Evolutionary conservation across 2,888 invertebrate species (phyloP).

Genomic region (Mystacides longicornis): DNA sequence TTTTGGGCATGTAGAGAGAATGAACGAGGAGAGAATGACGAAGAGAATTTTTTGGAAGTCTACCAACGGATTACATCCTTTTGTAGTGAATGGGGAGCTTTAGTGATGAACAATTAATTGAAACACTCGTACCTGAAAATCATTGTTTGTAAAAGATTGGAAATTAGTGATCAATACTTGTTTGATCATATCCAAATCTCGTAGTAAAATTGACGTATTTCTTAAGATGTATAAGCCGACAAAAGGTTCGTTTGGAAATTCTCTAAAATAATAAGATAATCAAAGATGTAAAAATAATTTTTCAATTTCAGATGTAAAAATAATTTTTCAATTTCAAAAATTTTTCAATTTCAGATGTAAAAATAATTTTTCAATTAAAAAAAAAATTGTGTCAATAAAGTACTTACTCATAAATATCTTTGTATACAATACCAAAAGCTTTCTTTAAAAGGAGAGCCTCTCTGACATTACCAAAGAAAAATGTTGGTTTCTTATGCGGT

Average conservation of each 20-base stretch:
- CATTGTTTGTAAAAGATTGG: background rate
- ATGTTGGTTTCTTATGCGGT: constrained; percentile 9
- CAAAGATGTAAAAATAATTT: too few species aligned
- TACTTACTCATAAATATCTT: background rate
- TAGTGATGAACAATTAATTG: too few species aligned
- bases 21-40: too few species aligned
- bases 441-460: constrained; percentile 7
- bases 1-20: too few species aligned
- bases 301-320: too few species aligned
- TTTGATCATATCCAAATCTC: background rate
- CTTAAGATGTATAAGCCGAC: background rate
- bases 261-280: background rate
- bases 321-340: too few species aligned
- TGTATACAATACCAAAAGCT: constrained; percentile 14
- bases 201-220: background rate
- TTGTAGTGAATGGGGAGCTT: too few species aligned
- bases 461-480: constrained; percentile 16
- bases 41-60: too few species aligned
- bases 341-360: too few species aligned
- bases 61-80: too few species aligned
- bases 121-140: constrained; percentile 5
- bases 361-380: too few species aligned
- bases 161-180: background rate
- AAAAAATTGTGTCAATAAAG: background rate
- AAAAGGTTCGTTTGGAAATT: background rate